Base-by-base conservation (phyloP, 1,140 invertebrate genomes). In the Oryctes rhinoceros region DNA sequence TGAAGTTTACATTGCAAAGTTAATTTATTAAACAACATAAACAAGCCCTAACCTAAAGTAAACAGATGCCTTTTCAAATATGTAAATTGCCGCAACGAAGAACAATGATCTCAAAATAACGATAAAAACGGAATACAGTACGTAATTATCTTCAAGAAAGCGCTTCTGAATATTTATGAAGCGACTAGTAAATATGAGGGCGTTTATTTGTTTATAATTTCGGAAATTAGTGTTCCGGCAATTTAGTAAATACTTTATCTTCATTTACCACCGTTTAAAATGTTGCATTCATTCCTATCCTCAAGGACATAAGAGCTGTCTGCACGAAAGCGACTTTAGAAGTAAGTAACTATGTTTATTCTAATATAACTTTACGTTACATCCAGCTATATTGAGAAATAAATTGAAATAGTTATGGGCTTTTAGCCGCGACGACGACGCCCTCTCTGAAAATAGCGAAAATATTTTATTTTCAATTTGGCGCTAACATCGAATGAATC, bases 31-130 rank as follows among this genome's bases (percentile, higher is more conserved):
- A 67, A 67, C 65, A 67, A 18, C 65, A 67, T 67, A 67, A 67
- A 67, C 65, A 67, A 24, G 20, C 65, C 65, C 30, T 67, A 67
- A 67, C 65, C 65, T 67, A 67, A 67, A 67, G 65, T 35, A 67
- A 67, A 67, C 65, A 67, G 65, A 67, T 67, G 65, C 65, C 65
- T n/a, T 24, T 67, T 67, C 65, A 67, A 67, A 67, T 67, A 67
- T 67, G 65, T 67, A 67, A 67, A 67, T 67, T 67, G 20, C 65
- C 65, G 65, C 65, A 67, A 67, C 65, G 65, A 67, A 67, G 65
- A 67, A 67, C 65, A 67, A 67, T 67, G 65, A 67, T 67, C 18
- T 35, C 35, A 18, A 67, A 67, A 67, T 67, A 67, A 67, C 20
- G 65, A 67, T 67, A 67, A 67, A 67, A 67, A 35, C 65, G 10